Evolutionary conservation across 2,113 vertebrate genomes (phyloP).

Genomic region (Pomatostomus ruficeps): DNA sequence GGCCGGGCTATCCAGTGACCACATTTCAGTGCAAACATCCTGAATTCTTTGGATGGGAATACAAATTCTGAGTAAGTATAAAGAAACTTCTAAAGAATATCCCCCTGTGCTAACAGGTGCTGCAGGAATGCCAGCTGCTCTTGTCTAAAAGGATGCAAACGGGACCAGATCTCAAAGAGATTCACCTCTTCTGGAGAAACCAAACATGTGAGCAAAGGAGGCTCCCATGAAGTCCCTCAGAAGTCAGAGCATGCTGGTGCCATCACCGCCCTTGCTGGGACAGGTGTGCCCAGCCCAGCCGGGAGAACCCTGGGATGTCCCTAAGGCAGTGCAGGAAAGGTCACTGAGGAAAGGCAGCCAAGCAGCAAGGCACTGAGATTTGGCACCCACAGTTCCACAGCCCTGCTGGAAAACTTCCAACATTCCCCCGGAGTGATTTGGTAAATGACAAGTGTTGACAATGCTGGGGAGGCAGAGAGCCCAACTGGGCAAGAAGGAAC

Average conservation of each 20-base stretch:
- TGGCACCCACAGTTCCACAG: fast-evolving
- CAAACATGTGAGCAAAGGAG: neutral
- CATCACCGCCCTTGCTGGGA: fast-evolving
- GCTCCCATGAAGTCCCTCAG: neutral
- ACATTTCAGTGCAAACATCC: neutral
- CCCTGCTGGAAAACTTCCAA: neutral
- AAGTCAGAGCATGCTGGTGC: neutral
- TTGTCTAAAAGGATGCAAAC: neutral
- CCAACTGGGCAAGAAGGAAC: neutral
- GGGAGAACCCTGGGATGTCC: neutral
- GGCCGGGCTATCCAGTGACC: neutral
- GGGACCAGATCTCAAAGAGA: neutral
- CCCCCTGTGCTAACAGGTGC: neutral
- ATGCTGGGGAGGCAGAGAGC: fast-evolving
- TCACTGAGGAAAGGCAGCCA: neutral
- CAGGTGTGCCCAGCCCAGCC: fast-evolving
- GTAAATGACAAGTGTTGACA: neutral
- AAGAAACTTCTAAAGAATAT: neutral
- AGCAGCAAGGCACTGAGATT: neutral
- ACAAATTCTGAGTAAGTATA: neutral
- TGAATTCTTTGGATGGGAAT: neutral
- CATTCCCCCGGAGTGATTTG: neutral
- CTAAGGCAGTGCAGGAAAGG: neutral
- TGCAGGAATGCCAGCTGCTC: neutral
- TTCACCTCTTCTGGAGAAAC: neutral